Percentiles rank a stretch among this genome's conserved stretches.
These are phyloP conservation scores for Ceratosolen solmsi DNA, from an alignment of 1,140 invertebrate species.

Conservation along the genomic window DNA sequence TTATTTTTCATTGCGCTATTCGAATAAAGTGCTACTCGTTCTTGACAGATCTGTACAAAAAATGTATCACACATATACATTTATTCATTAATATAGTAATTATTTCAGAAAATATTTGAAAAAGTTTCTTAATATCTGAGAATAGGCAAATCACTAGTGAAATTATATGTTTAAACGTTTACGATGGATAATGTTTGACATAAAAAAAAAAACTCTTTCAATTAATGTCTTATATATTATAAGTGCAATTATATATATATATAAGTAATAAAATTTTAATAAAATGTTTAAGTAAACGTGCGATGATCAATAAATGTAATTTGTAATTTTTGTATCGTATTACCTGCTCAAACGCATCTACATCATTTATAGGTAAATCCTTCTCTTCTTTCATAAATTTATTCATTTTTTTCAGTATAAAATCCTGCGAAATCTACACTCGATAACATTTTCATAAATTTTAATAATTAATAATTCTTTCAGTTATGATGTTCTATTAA, in stretches of 20 bases:
- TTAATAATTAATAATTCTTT: background rate
- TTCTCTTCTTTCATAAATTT: constrained; percentile 44
- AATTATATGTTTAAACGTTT: too few species aligned
- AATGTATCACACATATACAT: background rate
- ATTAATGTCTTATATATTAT: too few species aligned
- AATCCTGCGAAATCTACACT: constrained; percentile 36
- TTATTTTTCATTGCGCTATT: constrained; percentile 19
- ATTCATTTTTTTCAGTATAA: constrained; percentile 13
- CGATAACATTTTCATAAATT: background rate
- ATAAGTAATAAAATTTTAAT: too few species aligned
- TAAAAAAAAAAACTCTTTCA: too few species aligned
- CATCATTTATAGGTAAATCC: background rate
- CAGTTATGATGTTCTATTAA: background rate
- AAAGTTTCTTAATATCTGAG: background rate
- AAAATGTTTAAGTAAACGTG: too few species aligned
- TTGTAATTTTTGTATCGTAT: background rate
- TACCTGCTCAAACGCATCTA: constrained; percentile 35
- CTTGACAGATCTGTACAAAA: constrained; percentile 25
- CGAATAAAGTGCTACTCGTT: constrained; percentile 39
- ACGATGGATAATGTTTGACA: too few species aligned
- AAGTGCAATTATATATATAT: too few species aligned
- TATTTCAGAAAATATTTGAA: too few species aligned
- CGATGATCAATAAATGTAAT: background rate
- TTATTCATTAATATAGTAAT: too few species aligned
- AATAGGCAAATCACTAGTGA: too few species aligned